Base-by-base conservation (phyloP, 1,140 invertebrate genomes). In the Vanessa atalanta region DNA sequence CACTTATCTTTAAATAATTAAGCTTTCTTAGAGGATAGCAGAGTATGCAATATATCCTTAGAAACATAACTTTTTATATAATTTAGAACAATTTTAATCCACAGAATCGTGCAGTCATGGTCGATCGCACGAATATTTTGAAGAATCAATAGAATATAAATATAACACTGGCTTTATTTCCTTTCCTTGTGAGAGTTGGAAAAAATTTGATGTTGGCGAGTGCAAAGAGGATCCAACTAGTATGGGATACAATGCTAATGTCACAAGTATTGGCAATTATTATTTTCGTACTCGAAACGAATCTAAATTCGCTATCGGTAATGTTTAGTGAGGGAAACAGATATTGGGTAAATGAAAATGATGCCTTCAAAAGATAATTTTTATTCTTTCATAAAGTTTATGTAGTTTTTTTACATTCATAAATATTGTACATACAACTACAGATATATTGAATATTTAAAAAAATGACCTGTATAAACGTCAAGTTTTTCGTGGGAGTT, bases 61-160 rank as follows among this genome's bases (percentile, higher is more conserved):
- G 26, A 4, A 31, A 31, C 26, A 4, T 2, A 31, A 31, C 26
- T 4, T 11, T 43, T 43, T 43, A 43, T 43, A 9, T 31, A 43
- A 43, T 5, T 43, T 43, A 43, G 9, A 43, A 9, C 37, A 43
- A 43, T 43, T 65, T 47, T 50, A 26, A 47, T 55, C 84, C 87
- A 55, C 77, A 96, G 96, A 96, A 78, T 94, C 94, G n/a, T 97
- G 96, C 84, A 97, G 96, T 82, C 96, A 97, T 79, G 95, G 95
- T 64, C 92, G 96, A 64, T 94, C 96, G 0, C 94, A 94, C 73
- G 88, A 94, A 66, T 96, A 95, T 80, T 97, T 95, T 75, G 94
- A 93, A 0, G 95, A 96, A 87, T 96, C 96, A 16, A 95, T 97
- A 16, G 88, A 53, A 47, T 81, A 83, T 72, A 65, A 93, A 47